Conservation (phyloP, 1,140 invertebrate genomes). For the Bombus sylvicola region DNA sequence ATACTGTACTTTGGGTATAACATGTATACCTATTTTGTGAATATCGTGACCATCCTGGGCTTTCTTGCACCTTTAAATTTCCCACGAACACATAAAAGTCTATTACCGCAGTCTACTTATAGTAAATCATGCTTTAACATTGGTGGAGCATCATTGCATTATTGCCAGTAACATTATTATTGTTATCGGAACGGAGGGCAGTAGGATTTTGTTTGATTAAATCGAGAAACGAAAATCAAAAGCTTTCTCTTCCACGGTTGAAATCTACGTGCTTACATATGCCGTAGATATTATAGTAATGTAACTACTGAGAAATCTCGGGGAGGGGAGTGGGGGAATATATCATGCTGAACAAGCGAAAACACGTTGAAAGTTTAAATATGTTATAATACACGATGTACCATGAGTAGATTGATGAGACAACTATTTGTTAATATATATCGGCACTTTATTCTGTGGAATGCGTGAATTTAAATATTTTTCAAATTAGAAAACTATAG, state of each 20-base stretch:
- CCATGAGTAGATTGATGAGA: slow-evolving; percentile 12
- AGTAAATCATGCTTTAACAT: background rate
- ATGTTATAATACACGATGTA: slow-evolving; percentile 12
- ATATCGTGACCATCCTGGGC: no score
- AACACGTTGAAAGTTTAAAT: background rate
- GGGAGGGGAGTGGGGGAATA: background rate
- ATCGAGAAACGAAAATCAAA: slow-evolving; percentile 20
- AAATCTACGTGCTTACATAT: background rate
- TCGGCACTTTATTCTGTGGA: slow-evolving; percentile 38
- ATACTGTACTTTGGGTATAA: no score
- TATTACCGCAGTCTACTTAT: background rate
- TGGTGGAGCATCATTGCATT: background rate
- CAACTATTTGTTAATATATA: slow-evolving; percentile 36
- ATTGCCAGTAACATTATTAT: background rate
- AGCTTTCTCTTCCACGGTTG: background rate
- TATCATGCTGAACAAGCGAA: background rate
- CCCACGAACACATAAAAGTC: background rate
- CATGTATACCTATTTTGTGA: no score
- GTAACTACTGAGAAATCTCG: background rate
- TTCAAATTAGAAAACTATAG: slow-evolving; percentile 22
- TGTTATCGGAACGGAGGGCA: background rate
- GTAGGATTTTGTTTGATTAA: background rate
- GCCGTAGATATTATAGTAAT: background rate
- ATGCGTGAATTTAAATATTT: slow-evolving; percentile 49
- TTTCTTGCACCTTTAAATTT: background rate